Conservation (phyloP, 2,113 vertebrate genomes). For the Xenopus laevis region DNA sequence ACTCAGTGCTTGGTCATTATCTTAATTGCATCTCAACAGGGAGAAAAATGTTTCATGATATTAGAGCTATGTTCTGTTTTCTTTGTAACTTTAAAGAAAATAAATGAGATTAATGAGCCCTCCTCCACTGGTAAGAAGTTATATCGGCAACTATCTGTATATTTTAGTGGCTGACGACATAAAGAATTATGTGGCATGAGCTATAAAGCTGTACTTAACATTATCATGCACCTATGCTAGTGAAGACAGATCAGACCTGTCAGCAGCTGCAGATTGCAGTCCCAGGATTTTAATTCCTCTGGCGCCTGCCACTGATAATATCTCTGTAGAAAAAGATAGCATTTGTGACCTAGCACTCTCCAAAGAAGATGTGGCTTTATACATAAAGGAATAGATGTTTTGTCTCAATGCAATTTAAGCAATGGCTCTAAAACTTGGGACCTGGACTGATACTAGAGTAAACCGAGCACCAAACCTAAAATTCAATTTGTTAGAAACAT, state of each 20-base stretch:
- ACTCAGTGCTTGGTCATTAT: not conserved
- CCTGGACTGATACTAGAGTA: too few relatives aligned
- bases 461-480: too few relatives aligned
- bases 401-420: too few relatives aligned
- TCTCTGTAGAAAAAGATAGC: not conserved
- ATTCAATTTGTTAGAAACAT: too few relatives aligned
- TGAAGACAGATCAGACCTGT: constrained; percentile 35
- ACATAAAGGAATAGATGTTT: too few relatives aligned
- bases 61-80: not conserved
- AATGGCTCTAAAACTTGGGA: too few relatives aligned
- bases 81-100: not conserved
- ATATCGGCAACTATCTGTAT: too few relatives aligned
- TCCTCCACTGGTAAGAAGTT: not conserved
- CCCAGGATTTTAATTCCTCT: constrained; percentile 22
- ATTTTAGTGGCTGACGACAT: not conserved
- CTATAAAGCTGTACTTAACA: constrained; percentile 9
- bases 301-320: constrained; percentile 18
- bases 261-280: constrained; percentile 28
- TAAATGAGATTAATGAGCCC: constrained; percentile 1
- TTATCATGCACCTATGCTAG: constrained; percentile 14
- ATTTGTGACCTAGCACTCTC: constrained; percentile 12
- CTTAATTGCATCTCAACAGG: not conserved
- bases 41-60: not conserved
- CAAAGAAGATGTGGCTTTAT: not conserved
- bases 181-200: not conserved